These are phyloP conservation scores for Seira ritae DNA, from an alignment of 2,888 invertebrate species.

Conservation along the genomic window DNA sequence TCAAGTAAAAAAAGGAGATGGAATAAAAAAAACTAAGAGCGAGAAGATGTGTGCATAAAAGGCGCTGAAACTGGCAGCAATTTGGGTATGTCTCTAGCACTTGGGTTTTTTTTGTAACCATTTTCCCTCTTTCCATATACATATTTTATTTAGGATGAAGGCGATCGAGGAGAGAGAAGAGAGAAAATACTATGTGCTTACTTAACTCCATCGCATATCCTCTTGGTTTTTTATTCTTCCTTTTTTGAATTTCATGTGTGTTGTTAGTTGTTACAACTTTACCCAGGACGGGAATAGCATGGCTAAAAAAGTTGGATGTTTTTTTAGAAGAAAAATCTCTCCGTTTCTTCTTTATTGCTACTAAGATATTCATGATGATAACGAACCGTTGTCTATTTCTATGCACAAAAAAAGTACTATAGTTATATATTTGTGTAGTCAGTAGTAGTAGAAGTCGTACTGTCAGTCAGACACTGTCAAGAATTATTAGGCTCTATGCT, in stretches of 20 bases:
- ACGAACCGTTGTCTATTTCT: slow-evolving; percentile 14
- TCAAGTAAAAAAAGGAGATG: slow-evolving; percentile 25
- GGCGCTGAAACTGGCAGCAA: slow-evolving; percentile 67
- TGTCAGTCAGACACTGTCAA: slow-evolving; percentile 72
- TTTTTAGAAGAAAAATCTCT: neutral
- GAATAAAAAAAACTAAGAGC: slow-evolving; percentile 40
- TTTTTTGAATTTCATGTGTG: slow-evolving; percentile 57
- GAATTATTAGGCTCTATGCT: slow-evolving; percentile 72
- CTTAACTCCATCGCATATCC: slow-evolving; percentile 56
- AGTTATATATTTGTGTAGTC: slow-evolving; percentile 16
- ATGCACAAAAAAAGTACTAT: neutral
- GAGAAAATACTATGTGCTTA: slow-evolving; percentile 49
- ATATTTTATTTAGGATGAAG: slow-evolving; percentile 49
- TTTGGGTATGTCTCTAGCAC: slow-evolving; percentile 16
- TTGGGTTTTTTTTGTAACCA: slow-evolving; percentile 40
- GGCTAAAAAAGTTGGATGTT: slow-evolving; percentile 14
- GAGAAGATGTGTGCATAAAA: slow-evolving; percentile 65
- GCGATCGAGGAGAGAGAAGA: slow-evolving; percentile 28
- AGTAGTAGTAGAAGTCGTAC: slow-evolving; percentile 63
- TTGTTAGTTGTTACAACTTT: neutral
- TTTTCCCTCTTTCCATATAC: slow-evolving; percentile 13
- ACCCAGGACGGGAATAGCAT: neutral
- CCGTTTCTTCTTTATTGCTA: slow-evolving; percentile 29
- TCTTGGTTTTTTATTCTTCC: slow-evolving; percentile 34
- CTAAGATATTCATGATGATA: slow-evolving; percentile 33